phyloP scores from a whole-genome alignment of 2,797 vertebrate genomes.

The Hyperoplus lanceolatus region DNA sequence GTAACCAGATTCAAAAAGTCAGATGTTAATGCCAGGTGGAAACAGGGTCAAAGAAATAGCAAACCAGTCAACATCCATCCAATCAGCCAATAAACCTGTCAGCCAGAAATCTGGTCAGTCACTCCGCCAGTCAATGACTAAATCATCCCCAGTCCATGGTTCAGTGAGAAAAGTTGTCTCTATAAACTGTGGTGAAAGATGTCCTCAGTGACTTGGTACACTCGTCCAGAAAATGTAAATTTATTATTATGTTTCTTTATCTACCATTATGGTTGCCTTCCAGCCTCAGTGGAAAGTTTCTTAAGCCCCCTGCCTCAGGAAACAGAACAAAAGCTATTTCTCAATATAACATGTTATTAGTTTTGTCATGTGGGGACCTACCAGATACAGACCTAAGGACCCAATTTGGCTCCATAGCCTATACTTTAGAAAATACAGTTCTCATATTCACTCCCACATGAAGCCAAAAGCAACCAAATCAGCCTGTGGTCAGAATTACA shows the following conservation, averaged over 20 bases:
- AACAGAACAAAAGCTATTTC: slow-evolving; percentile 62
- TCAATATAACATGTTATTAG: slow-evolving; percentile 68
- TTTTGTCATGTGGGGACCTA: slow-evolving; percentile 60
- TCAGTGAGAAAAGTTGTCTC: slow-evolving; percentile 23
- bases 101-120: slow-evolving; percentile 27
- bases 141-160: slow-evolving; percentile 31
- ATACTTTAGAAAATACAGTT: slow-evolving; percentile 66
- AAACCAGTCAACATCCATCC: slow-evolving; percentile 11
- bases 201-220: slow-evolving; percentile 55
- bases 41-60: not conserved
- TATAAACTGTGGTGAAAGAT: slow-evolving; percentile 47
- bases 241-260: slow-evolving; percentile 54
- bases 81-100: slow-evolving; percentile 34
- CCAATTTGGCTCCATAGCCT: slow-evolving; percentile 61
- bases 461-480: slow-evolving; percentile 65
- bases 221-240: slow-evolving; percentile 42
- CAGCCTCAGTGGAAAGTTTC: slow-evolving; percentile 46
- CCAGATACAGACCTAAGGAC: slow-evolving; percentile 43
- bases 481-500: slow-evolving; percentile 62
- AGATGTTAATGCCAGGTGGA: too few species aligned
- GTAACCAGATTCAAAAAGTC: too few species aligned
- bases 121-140: slow-evolving; percentile 35
- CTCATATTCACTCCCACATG: slow-evolving; percentile 50
- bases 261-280: slow-evolving; percentile 48
- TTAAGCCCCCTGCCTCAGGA: slow-evolving; percentile 48